These are phyloP conservation scores for Chanos chanos DNA, from an alignment of 2,797 vertebrate species.

Conservation along the genomic window DNA sequence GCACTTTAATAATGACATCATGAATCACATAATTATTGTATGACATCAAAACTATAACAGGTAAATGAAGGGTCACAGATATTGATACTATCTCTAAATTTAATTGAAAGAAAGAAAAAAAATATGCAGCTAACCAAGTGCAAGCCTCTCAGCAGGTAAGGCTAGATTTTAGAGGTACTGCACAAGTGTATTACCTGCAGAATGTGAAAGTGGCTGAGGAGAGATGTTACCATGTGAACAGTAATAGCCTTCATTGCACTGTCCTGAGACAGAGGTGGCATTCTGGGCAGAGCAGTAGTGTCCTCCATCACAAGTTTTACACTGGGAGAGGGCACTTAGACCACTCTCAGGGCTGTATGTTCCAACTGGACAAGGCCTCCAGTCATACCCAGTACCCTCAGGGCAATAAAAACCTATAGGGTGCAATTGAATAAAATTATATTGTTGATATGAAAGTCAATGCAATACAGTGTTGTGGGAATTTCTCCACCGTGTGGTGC, in stretches of 20 bases:
- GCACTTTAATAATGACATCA: too few species aligned
- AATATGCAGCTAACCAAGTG: too few species aligned
- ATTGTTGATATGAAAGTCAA: not conserved
- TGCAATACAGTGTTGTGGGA: not conserved
- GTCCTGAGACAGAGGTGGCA: conserved; percentile 70
- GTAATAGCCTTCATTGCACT: conserved; percentile 79
- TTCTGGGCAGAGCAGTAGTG: conserved; percentile 78
- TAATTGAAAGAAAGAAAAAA: too few species aligned
- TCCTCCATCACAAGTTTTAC: conserved; percentile 76
- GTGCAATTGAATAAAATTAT: conserved; percentile 12
- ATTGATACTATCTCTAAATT: too few species aligned
- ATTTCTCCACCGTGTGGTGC: conserved; percentile 24
- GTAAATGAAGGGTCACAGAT: too few species aligned
- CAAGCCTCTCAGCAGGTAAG: too few species aligned
- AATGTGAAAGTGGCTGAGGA: conserved; percentile 62
- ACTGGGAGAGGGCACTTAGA: conserved; percentile 63
- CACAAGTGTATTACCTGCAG: too few species aligned
- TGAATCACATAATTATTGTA: too few species aligned
- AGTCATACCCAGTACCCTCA: conserved; percentile 69
- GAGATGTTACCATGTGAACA: conserved; percentile 71
- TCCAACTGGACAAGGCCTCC: conserved; percentile 76
- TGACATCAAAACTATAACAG: too few species aligned
- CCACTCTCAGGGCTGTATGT: conserved; percentile 73
- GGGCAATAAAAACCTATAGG: conserved; percentile 83
- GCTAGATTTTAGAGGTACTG: too few species aligned